A percentile compares a stretch with the other conserved stretches of the same genome.
Conservation (phyloP, 1,140 invertebrate genomes). For the Micrasema minimum region DNA sequence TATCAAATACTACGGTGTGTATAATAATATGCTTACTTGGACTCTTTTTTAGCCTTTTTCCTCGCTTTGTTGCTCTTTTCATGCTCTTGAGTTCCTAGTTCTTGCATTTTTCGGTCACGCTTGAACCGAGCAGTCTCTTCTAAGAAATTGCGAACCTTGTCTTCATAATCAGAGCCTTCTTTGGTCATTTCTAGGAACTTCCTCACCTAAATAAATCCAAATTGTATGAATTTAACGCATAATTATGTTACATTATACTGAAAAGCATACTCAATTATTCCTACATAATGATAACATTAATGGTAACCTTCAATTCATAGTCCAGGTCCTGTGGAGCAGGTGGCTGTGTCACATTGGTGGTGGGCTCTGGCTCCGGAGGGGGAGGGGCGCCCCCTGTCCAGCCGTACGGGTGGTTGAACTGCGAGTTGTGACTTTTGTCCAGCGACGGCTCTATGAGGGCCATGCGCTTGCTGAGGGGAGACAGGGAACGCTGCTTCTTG, state of each 20-base stretch:
- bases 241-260: no score
- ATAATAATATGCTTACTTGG: constrained; percentile 46
- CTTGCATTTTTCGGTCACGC: constrained; percentile 74
- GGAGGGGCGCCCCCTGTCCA: constrained; percentile 57
- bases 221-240: no score
- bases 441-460: constrained; percentile 70
- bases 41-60: constrained; percentile 64
- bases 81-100: constrained; percentile 71
- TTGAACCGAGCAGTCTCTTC: constrained; percentile 84
- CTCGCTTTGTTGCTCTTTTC: constrained; percentile 80
- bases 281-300: no score
- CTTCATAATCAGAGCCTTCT: constrained; percentile 85
- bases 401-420: constrained; percentile 68
- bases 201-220: constrained; percentile 72
- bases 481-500: constrained; percentile 79
- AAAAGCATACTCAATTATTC: no score
- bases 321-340: constrained; percentile 66
- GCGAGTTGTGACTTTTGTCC: constrained; percentile 69
- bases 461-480: constrained; percentile 83
- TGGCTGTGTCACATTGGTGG: constrained; percentile 56
- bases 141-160: constrained; percentile 83
- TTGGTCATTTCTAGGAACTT: constrained; percentile 82
- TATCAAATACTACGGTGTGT: no score
- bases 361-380: constrained; percentile 49
- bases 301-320: constrained; percentile 76